Conservation (phyloP, 2,113 vertebrate genomes). For the Heterotis niloticus region DNA sequence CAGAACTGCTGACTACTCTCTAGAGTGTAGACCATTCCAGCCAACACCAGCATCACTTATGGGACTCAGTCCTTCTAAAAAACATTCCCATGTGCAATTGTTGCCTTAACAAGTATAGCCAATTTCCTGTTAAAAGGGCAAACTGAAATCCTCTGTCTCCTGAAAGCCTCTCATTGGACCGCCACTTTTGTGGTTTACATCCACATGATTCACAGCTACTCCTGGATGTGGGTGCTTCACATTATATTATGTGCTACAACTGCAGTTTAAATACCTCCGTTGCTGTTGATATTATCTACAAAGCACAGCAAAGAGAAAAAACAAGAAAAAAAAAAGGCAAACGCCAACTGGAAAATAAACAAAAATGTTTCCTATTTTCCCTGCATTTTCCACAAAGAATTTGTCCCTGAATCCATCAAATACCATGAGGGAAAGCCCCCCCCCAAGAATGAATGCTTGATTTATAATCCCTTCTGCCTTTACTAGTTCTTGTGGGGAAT, state of each 20-base stretch:
- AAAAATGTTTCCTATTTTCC: constrained; percentile 21
- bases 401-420: constrained; percentile 31
- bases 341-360: constrained; percentile 10
- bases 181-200: constrained; percentile 25
- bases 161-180: constrained; percentile 17
- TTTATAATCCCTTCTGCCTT: constrained; percentile 34
- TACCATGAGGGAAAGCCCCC: constrained; percentile 42
- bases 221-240: constrained; percentile 51
- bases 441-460: constrained; percentile 44
- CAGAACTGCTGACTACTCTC: background rate
- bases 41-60: background rate
- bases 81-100: constrained; percentile 24
- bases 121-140: constrained; percentile 19
- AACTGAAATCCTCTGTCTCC: constrained; percentile 61
- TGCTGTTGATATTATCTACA: constrained; percentile 9
- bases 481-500: constrained; percentile 25
- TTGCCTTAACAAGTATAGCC: constrained; percentile 25
- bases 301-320: background rate
- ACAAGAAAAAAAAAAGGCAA: constrained; percentile 20
- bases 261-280: constrained; percentile 40
- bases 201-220: constrained; percentile 37
- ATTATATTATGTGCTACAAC: constrained; percentile 53
- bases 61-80: constrained; percentile 13
- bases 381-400: constrained; percentile 25
- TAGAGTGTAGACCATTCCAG: background rate